A percentile compares a stretch with the other conserved stretches of the same genome.
phyloP scores from a whole-genome alignment of 2,113 vertebrate species.

The Ptyas mucosa region DNA sequence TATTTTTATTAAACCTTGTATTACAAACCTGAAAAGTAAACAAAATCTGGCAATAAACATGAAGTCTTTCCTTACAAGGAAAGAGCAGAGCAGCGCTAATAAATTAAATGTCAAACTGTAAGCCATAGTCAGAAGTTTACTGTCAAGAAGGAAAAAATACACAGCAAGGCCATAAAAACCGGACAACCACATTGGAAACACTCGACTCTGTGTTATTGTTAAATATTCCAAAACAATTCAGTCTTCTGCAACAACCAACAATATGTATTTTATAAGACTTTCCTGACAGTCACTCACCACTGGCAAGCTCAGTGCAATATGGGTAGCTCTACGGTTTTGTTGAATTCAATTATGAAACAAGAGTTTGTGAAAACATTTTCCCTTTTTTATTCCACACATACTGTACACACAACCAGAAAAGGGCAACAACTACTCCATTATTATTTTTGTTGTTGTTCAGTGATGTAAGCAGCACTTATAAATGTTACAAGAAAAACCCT shows the following conservation, averaged over 20 bases:
- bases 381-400: conserved; percentile 89
- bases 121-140: conserved; percentile 89
- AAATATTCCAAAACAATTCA: conserved; percentile 98
- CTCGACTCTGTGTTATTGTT: conserved; percentile 89
- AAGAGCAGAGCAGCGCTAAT: conserved; percentile 94
- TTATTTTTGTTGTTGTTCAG: conserved; percentile 84
- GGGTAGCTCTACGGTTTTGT: conserved; percentile 88
- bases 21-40: conserved; percentile 99
- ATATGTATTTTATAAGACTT: conserved; percentile 85
- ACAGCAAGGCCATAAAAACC: conserved; percentile 93
- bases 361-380: conserved; percentile 82
- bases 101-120: conserved; percentile 98
- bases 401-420: conserved; percentile 82
- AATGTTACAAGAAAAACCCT: conserved; percentile 99
- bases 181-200: conserved; percentile 95
- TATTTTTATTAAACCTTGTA: conserved; percentile 97
- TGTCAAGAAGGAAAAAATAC: conserved; percentile 86
- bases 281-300: conserved; percentile 93
- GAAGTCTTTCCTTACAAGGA: conserved; percentile 86
- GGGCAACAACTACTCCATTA: conserved; percentile 90
- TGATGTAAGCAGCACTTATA: conserved; percentile 99
- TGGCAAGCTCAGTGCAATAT: conserved; percentile 97
- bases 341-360: conserved; percentile 97
- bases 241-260: conserved; percentile 94
- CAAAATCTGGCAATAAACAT: conserved; percentile 97